Conservation (phyloP, 2,888 invertebrate species). For the Drosophila seclusa region DNA sequence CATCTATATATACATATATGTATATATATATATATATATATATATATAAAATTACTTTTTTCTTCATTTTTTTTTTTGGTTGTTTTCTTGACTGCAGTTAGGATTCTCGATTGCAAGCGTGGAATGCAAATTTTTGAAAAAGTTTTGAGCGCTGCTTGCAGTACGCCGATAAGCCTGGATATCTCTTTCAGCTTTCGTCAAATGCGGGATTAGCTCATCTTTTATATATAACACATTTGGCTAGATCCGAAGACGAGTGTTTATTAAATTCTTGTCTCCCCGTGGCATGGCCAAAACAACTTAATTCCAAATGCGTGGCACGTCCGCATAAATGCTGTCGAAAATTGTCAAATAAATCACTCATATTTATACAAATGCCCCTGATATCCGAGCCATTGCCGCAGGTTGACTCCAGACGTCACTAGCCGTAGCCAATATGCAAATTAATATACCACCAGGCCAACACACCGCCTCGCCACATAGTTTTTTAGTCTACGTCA, state of each 20-base stretch:
- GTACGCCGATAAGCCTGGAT: conserved; percentile 37
- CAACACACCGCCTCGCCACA: conserved; percentile 2
- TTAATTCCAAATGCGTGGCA: conserved; percentile 68
- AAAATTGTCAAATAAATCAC: conserved; percentile 83
- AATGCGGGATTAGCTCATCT: conserved; percentile 30
- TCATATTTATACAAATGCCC: conserved; percentile 82
- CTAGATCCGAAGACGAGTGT: conserved; percentile 1
- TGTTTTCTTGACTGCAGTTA: conserved; percentile 60
- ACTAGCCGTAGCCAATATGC: conserved; percentile 45
- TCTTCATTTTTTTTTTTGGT: not conserved
- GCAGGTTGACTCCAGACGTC: conserved; percentile 34
- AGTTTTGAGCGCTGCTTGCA: conserved; percentile 24
- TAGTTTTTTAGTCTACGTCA: conserved; percentile 26
- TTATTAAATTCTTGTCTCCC: conserved; percentile 15
- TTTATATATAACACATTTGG: conserved; percentile 6
- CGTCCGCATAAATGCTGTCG: conserved; percentile 78
- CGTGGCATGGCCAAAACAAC: conserved; percentile 33
- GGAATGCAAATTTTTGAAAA: conserved; percentile 56
- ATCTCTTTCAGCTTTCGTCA: conserved; percentile 8
- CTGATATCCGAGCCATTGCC: conserved; percentile 61
- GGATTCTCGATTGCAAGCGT: conserved; percentile 63
- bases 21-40: not conserved
- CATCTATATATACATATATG: not conserved
- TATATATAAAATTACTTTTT: not conserved
- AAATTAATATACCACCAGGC: conserved; percentile 47